A percentile compares a stretch with the other conserved stretches of the same genome.
Conservation (phyloP, 2,113 vertebrate genomes). For the Lipophrys pholis region DNA sequence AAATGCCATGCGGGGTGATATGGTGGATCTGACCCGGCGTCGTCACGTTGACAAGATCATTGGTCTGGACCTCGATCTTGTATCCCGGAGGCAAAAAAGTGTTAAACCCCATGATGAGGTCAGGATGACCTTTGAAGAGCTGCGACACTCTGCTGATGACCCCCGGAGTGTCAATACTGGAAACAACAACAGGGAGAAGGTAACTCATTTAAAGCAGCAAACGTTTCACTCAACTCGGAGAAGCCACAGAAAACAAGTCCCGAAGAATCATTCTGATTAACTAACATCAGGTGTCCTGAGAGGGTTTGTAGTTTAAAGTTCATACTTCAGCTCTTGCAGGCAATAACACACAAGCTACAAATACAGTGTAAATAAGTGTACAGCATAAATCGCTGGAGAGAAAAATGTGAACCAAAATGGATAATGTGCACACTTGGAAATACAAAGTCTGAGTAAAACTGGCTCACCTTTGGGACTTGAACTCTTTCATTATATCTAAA, state of each 20-base stretch:
- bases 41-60: conserved; percentile 97
- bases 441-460: neutral
- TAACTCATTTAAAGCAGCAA: neutral
- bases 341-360: neutral
- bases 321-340: neutral
- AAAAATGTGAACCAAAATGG: neutral
- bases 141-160: conserved; percentile 98
- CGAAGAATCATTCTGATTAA: too few species aligned
- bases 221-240: too few species aligned
- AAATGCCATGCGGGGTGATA: conserved; percentile 95
- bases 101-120: conserved; percentile 99
- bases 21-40: conserved; percentile 98
- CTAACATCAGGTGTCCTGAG: too few species aligned
- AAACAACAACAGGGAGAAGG: neutral
- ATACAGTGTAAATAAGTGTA: neutral
- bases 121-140: conserved; percentile 98
- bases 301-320: neutral
- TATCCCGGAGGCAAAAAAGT: conserved; percentile 98
- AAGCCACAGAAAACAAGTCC: too few species aligned
- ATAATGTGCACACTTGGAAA: neutral
- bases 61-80: conserved; percentile 98
- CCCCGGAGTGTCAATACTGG: conserved; percentile 96
- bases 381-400: neutral
- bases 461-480: conserved; percentile 97
- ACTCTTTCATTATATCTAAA: conserved; percentile 99